Conservation (phyloP, 2,888 invertebrate genomes). For the Drosophila emarginata region DNA sequence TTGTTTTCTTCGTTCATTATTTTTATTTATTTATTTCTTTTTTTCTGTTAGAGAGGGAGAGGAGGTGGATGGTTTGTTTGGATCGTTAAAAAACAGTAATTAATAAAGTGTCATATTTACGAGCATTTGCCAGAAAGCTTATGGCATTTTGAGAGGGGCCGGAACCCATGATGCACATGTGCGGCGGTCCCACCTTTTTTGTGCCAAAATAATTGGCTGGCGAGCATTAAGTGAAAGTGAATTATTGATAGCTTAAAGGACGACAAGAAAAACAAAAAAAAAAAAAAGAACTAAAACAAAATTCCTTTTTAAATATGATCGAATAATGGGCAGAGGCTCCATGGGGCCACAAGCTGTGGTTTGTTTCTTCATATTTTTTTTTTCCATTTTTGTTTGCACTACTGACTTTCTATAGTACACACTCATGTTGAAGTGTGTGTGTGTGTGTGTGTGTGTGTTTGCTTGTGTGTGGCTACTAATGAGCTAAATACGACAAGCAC, state of each 20-base stretch:
- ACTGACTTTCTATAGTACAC: slow-evolving; percentile 40
- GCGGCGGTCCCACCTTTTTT: slow-evolving; percentile 13
- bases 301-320: slow-evolving; percentile 77
- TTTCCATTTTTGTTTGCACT: neutral
- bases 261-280: slow-evolving; percentile 17
- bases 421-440: slow-evolving; percentile 61
- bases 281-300: slow-evolving; percentile 33
- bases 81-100: slow-evolving; percentile 40
- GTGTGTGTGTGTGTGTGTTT: slow-evolving; percentile 65
- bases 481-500: slow-evolving; percentile 43
- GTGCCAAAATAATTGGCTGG: slow-evolving; percentile 57
- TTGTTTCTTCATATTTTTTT: slow-evolving; percentile 8
- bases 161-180: slow-evolving; percentile 46
- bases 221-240: slow-evolving; percentile 64
- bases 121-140: slow-evolving; percentile 37
- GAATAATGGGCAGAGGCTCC: slow-evolving; percentile 55
- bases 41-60: no score
- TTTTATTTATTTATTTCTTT: neutral
- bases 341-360: slow-evolving; percentile 58
- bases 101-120: slow-evolving; percentile 70
- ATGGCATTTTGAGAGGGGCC: slow-evolving; percentile 9
- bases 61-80: neutral
- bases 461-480: slow-evolving; percentile 65
- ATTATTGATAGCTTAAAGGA: slow-evolving; percentile 70
- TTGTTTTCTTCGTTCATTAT: neutral